Percentiles rank a stretch among this genome's conserved stretches.
Conservation (phyloP, 2,888 invertebrate genomes). For the Polymixis lichenea region DNA sequence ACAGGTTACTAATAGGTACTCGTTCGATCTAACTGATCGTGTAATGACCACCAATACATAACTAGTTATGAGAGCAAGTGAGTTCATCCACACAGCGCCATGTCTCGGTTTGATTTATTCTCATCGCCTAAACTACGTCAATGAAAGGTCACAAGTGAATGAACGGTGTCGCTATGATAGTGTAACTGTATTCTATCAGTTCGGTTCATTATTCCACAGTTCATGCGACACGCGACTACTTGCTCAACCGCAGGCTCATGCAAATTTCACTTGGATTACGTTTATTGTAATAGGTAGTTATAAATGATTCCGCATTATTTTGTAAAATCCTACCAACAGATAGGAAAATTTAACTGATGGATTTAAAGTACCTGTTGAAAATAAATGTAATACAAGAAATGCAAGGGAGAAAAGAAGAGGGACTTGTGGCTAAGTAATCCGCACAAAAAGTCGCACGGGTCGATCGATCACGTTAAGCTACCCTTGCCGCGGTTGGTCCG, state of each 20-base stretch:
- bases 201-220: background rate
- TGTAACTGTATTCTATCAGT: background rate
- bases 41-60: background rate
- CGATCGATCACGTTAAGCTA: too few relatives aligned
- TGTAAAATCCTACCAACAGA: too few relatives aligned
- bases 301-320: too few relatives aligned
- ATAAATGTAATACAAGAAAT: too few relatives aligned
- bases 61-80: background rate
- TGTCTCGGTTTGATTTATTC: conserved; percentile 1
- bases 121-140: background rate
- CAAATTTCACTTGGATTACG: background rate
- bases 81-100: background rate
- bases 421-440: too few relatives aligned
- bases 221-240: background rate
- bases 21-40: background rate
- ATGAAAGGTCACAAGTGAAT: conserved; percentile 16
- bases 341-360: too few relatives aligned
- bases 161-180: background rate
- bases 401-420: too few relatives aligned
- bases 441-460: too few relatives aligned
- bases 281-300: background rate
- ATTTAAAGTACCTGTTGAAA: too few relatives aligned
- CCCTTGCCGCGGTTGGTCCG: too few relatives aligned
- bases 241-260: background rate
- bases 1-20: conserved; percentile 2